These are phyloP conservation scores for Octodon degus DNA, from an alignment of 2,113 vertebrate species.

Conservation along the genomic window DNA sequence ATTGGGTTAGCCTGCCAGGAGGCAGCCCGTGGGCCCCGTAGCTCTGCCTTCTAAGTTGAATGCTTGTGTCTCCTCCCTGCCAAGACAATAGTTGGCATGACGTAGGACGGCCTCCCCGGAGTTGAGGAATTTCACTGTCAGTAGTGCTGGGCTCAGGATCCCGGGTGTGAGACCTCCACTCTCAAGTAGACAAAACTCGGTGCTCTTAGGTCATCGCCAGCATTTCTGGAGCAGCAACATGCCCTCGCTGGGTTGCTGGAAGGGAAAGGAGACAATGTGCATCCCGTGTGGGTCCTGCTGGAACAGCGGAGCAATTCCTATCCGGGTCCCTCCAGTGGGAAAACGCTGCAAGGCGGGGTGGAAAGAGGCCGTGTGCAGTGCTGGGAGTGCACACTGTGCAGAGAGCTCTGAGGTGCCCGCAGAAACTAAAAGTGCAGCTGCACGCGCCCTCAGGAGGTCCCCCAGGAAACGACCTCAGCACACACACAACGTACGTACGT, in stretches of 20 bases:
- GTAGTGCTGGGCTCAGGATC: not conserved
- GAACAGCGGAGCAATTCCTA: not conserved
- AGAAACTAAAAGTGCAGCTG: not conserved
- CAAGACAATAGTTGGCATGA: not conserved
- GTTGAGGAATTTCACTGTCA: not conserved
- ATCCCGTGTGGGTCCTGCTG: not conserved
- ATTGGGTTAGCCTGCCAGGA: not conserved
- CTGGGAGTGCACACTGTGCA: not conserved
- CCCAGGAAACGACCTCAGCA: not conserved
- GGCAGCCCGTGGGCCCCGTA: too few species aligned
- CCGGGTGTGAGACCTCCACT: not conserved
- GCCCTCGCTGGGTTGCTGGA: not conserved
- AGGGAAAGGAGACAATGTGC: not conserved
- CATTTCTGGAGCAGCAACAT: not conserved
- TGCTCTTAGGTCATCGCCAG: not conserved
- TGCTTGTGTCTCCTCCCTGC: not conserved
- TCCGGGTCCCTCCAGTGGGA: not conserved
- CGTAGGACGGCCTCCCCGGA: not conserved
- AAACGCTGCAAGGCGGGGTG: not conserved
- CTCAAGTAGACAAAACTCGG: not conserved
- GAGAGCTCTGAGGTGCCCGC: not conserved
- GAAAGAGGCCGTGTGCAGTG: not conserved
- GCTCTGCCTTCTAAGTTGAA: not conserved
- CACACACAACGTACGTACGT: not conserved
- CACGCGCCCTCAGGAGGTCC: not conserved